Conservation (phyloP, 2,888 invertebrate genomes). For the Hemaris fuciformis region DNA sequence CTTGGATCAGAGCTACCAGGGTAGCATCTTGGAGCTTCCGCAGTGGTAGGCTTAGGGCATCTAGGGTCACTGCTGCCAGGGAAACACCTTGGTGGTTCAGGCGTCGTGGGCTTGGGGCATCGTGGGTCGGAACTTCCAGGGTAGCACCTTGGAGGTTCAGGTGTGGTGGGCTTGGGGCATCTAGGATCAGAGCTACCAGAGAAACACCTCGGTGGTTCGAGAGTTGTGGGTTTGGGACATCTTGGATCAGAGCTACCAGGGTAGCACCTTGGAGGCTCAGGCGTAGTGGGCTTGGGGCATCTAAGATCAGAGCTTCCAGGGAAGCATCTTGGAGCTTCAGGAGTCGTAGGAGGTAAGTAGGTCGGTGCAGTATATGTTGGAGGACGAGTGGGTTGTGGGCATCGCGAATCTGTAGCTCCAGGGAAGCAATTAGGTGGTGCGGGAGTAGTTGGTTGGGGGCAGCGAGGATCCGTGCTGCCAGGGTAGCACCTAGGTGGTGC, state of each 20-base stretch:
- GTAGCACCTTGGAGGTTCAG: conserved; percentile 32
- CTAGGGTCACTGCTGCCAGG: conserved; percentile 31
- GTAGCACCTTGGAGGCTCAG: conserved; percentile 28
- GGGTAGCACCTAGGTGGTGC: conserved; percentile 32
- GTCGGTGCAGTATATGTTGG: conserved; percentile 46
- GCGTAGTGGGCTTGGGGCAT: conserved; percentile 33
- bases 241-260: conserved; percentile 39
- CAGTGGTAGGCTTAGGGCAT: conserved; percentile 40
- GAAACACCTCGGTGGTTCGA: conserved; percentile 35
- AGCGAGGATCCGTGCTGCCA: conserved; percentile 28
- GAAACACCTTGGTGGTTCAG: conserved; percentile 26
- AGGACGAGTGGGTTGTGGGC: conserved; percentile 15
- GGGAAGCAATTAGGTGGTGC: not conserved
- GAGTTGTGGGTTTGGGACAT: conserved; percentile 40
- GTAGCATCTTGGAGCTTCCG: conserved; percentile 32
- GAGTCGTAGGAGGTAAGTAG: conserved; percentile 31
- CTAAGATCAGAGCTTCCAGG: conserved; percentile 49
- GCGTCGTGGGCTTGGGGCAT: conserved; percentile 43
- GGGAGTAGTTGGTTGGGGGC: conserved; percentile 34
- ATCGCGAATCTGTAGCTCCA: too few species aligned
- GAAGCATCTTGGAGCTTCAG: conserved; percentile 39
- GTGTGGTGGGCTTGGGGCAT: conserved; percentile 33
- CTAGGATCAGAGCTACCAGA: conserved; percentile 41
- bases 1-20: conserved; percentile 29
- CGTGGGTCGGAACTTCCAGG: conserved; percentile 37